Evolutionary conservation across 2,888 invertebrate species (phyloP), one percentile per base, ranked within the genome.

Genomic region (Euclidia mi): DNA sequence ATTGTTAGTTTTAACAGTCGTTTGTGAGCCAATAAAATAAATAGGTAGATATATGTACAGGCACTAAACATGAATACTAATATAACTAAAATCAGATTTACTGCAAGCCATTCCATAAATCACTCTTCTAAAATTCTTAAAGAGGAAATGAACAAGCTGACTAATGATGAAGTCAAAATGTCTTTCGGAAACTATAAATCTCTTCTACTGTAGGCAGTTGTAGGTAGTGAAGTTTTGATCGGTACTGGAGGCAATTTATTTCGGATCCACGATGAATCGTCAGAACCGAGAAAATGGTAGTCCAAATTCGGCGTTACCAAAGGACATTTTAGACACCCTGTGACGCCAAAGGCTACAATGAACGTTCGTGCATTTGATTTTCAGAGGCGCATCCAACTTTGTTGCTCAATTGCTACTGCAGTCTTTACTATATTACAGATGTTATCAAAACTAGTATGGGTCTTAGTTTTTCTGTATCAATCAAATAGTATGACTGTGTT

Each of bases 191-290:
- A 11, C 14, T 40, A 31, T 31, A 47, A 31, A 40, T 47, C 9
- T 47, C 9, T 9, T 28, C 25, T 34, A 20, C 12, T 49, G n/a
- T 20, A 18, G 15, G 18, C 20, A 40, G n/a, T 25, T 25, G 20
- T 40, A 40, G 40, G 40, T 11, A 40, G 40, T 20, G 12, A 40
- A 11, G 20, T 12, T 2, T 40, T 34, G 18, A 45, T 17, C 20
- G 32, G 29, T 48, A 45, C 49, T 50, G 42, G 18, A 49, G 34
- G 56, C 41, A 57, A 60, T 52, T 52, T 52, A 62, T 56, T 51
- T 32, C 15, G 35, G 35, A 43, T 47, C 42, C 55, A 38, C 35
- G 42, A 49, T 41, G 48, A 38, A 49, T 41, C 31, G 31, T 31
- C 31, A 11, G 11, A 10, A 12, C 12, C 7, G 29, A 17, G 12